Evolutionary conservation across 2,888 invertebrate species (phyloP), one percentile per base, ranked within the genome.

Genomic region (Malthinus seriepunctatus): DNA sequence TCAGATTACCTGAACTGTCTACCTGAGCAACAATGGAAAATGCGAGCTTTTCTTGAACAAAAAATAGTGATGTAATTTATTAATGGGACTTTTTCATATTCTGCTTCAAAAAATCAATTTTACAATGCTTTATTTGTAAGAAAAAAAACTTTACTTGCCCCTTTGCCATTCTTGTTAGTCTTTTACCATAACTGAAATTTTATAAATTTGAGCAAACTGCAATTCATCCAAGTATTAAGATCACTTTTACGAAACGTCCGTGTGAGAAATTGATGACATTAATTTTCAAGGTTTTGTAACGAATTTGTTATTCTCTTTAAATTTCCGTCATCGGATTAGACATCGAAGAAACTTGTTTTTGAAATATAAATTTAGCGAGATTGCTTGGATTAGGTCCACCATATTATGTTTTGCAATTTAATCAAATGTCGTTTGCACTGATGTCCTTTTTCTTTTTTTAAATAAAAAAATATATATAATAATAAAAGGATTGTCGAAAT

Each of bases 211-310:
- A 50, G 51, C 59, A 61, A 61, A 61, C 56, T 61, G 53, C 56
- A 52, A 61, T 61, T 56, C 56, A 61, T 61, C 53, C 53, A 38
- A 56, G 60, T 61, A 61, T 61, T 61, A 61, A 56, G 60, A 56
- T 52, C 56, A 52, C 56, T 56, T 56, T 60, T 55, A 48, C 56
- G 48, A 60, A 56, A 60, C 44, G 60, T 61, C 56, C 56, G 49
- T 37, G 50, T 61, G 60, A 61, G 56, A 61, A 61, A 61, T 61
- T 61, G 60, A 56, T 56, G 50, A 52, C 60, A 61, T 61, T 61
- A 61, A 61, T 61, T 56, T 56, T 56, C 38, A 48, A 61, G 60
- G 60, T 61, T 61, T 61, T 61, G 56, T 61, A 49, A 46, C 56
- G 56, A 61, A 61, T 61, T 61, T 56, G 60, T 61, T 53, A 61